Percentiles rank a stretch among this genome's conserved stretches.
These are phyloP conservation scores for Anthrax anthrax DNA, from an alignment of 2,888 invertebrate species.

Conservation along the genomic window DNA sequence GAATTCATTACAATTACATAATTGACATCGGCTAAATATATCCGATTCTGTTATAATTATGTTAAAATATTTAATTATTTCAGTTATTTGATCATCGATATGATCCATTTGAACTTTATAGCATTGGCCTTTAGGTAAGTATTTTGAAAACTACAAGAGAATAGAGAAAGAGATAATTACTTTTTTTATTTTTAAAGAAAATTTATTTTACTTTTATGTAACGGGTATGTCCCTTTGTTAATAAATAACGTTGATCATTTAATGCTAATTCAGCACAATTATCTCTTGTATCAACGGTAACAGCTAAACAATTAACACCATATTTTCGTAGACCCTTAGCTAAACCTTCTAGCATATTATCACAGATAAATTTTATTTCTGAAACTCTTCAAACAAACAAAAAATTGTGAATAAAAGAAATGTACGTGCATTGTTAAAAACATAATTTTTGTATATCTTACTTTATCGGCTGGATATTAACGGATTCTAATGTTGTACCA, in stretches of 20 bases:
- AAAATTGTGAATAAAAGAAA: too few species aligned
- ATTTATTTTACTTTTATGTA: slow-evolving; percentile 30
- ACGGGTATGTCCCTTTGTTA: slow-evolving; percentile 40
- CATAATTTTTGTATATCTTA: background rate
- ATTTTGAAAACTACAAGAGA: slow-evolving; percentile 20
- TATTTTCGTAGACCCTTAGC: slow-evolving; percentile 47
- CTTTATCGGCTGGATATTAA: slow-evolving; percentile 2
- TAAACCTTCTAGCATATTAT: slow-evolving; percentile 43
- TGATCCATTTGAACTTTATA: slow-evolving; percentile 42
- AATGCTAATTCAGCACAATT: slow-evolving; percentile 38
- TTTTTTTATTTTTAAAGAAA: background rate
- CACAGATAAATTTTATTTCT: slow-evolving; percentile 40
- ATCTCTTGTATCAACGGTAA: slow-evolving; percentile 39
- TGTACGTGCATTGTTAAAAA: background rate
- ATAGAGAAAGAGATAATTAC: slow-evolving; percentile 1
- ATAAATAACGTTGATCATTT: slow-evolving; percentile 39
- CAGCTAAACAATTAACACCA: slow-evolving; percentile 44
- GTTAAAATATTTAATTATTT: slow-evolving; percentile 51
- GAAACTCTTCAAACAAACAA: too few species aligned
- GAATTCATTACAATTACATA: slow-evolving; percentile 35
- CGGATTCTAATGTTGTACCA: background rate
- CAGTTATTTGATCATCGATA: slow-evolving; percentile 47
- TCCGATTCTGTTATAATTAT: slow-evolving; percentile 46
- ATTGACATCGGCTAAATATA: slow-evolving; percentile 59
- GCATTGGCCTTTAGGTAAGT: slow-evolving; percentile 10